Evolutionary conservation across 92 coral and sea anemone genomes (phyloP).

Genomic region (Zoanthus sociatus): DNA sequence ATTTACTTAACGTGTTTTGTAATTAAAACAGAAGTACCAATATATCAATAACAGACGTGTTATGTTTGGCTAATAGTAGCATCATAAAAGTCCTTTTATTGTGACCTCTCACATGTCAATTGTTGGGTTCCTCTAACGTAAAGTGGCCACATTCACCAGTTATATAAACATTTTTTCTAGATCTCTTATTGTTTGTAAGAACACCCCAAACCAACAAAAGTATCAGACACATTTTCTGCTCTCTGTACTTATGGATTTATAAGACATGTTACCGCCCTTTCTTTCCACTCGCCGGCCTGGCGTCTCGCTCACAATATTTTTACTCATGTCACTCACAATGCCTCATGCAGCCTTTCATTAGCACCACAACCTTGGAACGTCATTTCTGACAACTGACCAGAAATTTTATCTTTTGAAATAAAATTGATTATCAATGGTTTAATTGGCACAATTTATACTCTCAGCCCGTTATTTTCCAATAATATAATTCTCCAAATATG

Average conservation of each 20-base stretch:
- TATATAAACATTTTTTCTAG: not conserved
- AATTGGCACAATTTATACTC: too few relatives aligned
- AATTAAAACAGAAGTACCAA: not conserved
- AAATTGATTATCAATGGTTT: too few relatives aligned
- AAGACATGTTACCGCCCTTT: too few relatives aligned
- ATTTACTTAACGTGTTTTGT: not conserved
- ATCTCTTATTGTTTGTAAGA: not conserved
- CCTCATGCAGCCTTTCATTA: too few relatives aligned
- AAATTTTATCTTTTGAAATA: too few relatives aligned
- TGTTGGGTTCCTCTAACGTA: not conserved
- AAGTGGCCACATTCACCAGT: not conserved
- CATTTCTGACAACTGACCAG: too few relatives aligned
- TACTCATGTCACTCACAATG: too few relatives aligned
- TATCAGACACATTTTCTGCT: not conserved
- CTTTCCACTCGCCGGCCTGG: too few relatives aligned
- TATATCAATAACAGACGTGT: not conserved
- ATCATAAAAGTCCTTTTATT: not conserved
- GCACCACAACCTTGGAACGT: too few relatives aligned
- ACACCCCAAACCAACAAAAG: not conserved
- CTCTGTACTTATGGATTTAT: not conserved
- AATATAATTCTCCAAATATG: too few relatives aligned
- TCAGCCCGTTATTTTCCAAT: too few relatives aligned
- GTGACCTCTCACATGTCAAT: not conserved
- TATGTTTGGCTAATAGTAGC: not conserved
- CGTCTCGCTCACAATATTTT: too few relatives aligned